Conservation (phyloP, 2,888 invertebrate genomes). For the Eupithecia vulgata region DNA sequence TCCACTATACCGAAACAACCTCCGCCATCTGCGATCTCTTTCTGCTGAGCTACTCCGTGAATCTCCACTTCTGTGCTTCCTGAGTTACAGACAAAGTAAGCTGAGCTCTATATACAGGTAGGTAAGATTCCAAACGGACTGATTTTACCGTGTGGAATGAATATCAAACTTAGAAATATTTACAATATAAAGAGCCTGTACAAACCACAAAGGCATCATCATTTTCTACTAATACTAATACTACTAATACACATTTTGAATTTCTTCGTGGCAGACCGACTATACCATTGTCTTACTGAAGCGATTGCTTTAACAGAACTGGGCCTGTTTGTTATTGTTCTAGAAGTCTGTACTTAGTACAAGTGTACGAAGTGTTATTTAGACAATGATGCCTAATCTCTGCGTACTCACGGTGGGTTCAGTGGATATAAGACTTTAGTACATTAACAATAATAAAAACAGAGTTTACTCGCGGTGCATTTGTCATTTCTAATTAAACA, state of each 20-base stretch:
- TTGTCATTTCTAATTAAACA: slow-evolving; percentile 32
- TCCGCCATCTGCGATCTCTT: slow-evolving; percentile 2
- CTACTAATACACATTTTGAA: background rate
- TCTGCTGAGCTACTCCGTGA: background rate
- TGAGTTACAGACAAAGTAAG: background rate
- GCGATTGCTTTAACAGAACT: background rate
- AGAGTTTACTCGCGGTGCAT: slow-evolving; percentile 26
- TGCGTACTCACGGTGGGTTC: background rate
- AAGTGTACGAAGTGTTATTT: background rate
- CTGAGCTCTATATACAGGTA: background rate
- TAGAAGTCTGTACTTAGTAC: background rate
- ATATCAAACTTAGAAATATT: too few species aligned
- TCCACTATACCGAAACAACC: slow-evolving; percentile 10
- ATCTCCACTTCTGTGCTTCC: background rate
- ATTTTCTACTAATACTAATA: too few species aligned
- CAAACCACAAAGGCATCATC: too few species aligned
- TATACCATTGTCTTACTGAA: too few species aligned
- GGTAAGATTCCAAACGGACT: too few species aligned
- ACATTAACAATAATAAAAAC: slow-evolving; percentile 26
- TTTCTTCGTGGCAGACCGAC: background rate
- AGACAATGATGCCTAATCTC: background rate
- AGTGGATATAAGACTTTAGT: slow-evolving; percentile 9
- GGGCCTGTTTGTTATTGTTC: background rate
- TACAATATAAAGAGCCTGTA: too few species aligned
- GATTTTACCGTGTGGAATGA: too few species aligned